These are phyloP conservation scores for Hyposmocoma kahamanoa DNA, from an alignment of 1,140 invertebrate species.

Conservation along the genomic window DNA sequence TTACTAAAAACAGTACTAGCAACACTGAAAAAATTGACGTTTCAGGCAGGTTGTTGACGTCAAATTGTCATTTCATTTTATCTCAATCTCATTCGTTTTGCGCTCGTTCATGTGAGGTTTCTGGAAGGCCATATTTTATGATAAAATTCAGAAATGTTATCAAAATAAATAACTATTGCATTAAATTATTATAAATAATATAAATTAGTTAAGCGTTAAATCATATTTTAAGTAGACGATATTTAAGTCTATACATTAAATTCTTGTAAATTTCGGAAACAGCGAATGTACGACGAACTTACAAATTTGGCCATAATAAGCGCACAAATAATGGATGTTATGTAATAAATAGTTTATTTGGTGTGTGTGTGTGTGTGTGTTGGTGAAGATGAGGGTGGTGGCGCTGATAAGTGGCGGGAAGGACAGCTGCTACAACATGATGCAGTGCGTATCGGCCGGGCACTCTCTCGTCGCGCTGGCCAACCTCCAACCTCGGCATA, in stretches of 20 bases:
- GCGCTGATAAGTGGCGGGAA: constrained; percentile 97
- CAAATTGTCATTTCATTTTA: no score
- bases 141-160: constrained; percentile 50
- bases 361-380: constrained; percentile 30
- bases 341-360: constrained; percentile 52
- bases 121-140: no score
- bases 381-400: constrained; percentile 86
- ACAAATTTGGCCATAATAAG: neutral
- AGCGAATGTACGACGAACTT: neutral
- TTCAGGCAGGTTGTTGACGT: no score
- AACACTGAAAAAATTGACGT: no score
- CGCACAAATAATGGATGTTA: constrained; percentile 37
- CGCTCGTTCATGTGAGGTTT: no score
- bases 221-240: no score
- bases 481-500: constrained; percentile 92
- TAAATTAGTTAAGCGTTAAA: no score
- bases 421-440: constrained; percentile 99
- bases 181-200: no score
- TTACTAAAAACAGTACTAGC: no score
- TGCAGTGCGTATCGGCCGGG: constrained; percentile 96
- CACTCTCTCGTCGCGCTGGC: constrained; percentile 97
- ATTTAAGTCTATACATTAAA: no score
- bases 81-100: no score
- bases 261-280: no score
- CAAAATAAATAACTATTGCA: constrained; percentile 59